Evolutionary conservation across 2,797 vertebrate species (phyloP).

Genomic region (Orientallactaga sibirica): DNA sequence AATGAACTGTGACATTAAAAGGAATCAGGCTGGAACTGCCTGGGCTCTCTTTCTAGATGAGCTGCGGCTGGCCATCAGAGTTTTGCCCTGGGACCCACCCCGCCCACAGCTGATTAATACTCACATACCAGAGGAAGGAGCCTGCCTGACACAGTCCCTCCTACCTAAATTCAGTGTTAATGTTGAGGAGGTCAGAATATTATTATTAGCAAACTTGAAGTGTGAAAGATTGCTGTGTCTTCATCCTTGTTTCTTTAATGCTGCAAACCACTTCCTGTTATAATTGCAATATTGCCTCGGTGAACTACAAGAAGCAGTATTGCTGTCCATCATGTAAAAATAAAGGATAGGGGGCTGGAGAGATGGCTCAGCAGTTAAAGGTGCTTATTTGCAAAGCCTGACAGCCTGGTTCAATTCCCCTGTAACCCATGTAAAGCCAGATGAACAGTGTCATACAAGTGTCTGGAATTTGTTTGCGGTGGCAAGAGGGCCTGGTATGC

Average conservation of each 20-base stretch:
- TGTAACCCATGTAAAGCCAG: too few relatives aligned
- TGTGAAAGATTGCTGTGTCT: conserved; percentile 34
- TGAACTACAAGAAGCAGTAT: neutral
- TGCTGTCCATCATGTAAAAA: conserved; percentile 46
- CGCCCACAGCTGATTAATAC: conserved; percentile 84
- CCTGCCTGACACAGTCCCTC: conserved; percentile 80
- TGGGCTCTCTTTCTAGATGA: conserved; percentile 87
- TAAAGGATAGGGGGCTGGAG: neutral
- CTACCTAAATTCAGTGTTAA: conserved; percentile 83
- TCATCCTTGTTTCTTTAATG: conserved; percentile 59
- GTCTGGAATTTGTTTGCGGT: too few relatives aligned
- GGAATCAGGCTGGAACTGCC: conserved; percentile 90
- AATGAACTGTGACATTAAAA: conserved; percentile 94
- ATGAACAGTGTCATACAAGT: too few relatives aligned
- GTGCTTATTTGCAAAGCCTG: too few relatives aligned
- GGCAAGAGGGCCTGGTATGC: too few relatives aligned
- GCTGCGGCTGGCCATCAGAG: conserved; percentile 84
- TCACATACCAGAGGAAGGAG: conserved; percentile 81
- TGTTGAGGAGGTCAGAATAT: conserved; percentile 51
- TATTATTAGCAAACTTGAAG: conserved; percentile 54
- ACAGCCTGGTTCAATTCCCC: too few relatives aligned
- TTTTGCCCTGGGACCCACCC: conserved; percentile 83
- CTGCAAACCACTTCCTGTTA: conserved; percentile 27
- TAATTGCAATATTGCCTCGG: conserved; percentile 42
- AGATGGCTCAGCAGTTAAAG: too few relatives aligned